phyloP scores from a whole-genome alignment of 2,113 vertebrate species.

The Anser cygnoides region DNA sequence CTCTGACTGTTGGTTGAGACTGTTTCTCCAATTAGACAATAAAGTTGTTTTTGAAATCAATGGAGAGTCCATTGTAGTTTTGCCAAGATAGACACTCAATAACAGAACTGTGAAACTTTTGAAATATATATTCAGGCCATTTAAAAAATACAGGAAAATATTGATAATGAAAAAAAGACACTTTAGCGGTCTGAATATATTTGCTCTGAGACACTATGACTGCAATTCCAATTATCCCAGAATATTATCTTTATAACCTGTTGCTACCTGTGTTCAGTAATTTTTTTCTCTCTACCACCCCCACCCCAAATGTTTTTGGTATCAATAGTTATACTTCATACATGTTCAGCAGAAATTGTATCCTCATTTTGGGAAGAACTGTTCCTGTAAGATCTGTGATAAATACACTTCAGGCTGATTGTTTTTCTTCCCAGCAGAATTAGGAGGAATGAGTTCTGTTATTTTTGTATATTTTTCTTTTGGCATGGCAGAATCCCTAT shows the following conservation, averaged over 20 bases:
- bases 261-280: background rate
- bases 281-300: background rate
- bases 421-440: background rate
- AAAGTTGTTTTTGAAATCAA: conserved; percentile 67
- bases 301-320: background rate
- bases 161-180: background rate
- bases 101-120: conserved; percentile 31
- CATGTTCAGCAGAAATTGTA: background rate
- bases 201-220: background rate
- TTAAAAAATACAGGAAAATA: conserved; percentile 9
- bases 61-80: conserved; percentile 21
- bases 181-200: background rate
- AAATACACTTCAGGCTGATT: background rate
- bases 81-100: conserved; percentile 44
- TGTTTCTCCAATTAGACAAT: conserved; percentile 72
- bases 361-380: background rate
- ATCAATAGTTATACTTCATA: background rate
- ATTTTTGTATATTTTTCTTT: background rate
- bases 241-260: background rate
- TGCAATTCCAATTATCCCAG: background rate
- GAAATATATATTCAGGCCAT: conserved; percentile 28
- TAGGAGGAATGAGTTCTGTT: background rate
- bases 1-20: conserved; percentile 62
- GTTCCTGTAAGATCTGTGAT: background rate
- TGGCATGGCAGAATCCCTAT: background rate